These are phyloP conservation scores for Dasysyrphus albostriatus DNA, from an alignment of 2,888 invertebrate genomes.

Conservation along the genomic window DNA sequence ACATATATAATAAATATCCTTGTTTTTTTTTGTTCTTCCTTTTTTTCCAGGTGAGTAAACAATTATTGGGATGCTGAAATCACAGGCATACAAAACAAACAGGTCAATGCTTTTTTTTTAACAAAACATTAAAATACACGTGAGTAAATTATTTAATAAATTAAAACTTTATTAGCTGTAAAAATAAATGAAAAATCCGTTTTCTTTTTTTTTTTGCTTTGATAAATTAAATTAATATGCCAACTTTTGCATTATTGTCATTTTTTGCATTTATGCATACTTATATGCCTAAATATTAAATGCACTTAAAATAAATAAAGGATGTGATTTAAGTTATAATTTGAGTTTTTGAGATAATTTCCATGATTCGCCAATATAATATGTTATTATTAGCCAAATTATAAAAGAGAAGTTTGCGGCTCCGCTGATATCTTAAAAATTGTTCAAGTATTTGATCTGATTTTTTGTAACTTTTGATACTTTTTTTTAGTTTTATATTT, in stretches of 20 bases:
- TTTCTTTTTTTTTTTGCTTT: not conserved
- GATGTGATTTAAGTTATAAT: too few species aligned
- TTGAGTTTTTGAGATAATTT: too few species aligned
- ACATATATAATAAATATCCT: not conserved
- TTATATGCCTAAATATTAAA: too few species aligned
- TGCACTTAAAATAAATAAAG: too few species aligned
- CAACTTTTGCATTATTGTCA: not conserved
- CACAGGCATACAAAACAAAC: not conserved
- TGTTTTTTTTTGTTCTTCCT: not conserved
- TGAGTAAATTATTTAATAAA: constrained; percentile 1
- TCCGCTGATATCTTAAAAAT: too few species aligned
- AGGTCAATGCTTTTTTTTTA: not conserved
- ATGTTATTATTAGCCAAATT: too few species aligned
- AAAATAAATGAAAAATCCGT: not conserved
- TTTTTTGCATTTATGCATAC: too few species aligned
- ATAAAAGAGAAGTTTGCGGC: too few species aligned
- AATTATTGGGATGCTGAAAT: not conserved
- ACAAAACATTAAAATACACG: not conserved
- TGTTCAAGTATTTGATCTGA: too few species aligned
- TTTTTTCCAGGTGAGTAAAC: constrained; percentile 27
- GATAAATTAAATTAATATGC: not conserved
- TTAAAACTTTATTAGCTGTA: not conserved
- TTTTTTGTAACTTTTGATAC: too few species aligned
- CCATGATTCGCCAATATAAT: too few species aligned
- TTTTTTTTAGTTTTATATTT: too few species aligned